Percentiles rank a stretch among this genome's conserved stretches.
phyloP scores from a whole-genome alignment of 2,797 vertebrate species.

The Rhinophrynus dorsalis region DNA sequence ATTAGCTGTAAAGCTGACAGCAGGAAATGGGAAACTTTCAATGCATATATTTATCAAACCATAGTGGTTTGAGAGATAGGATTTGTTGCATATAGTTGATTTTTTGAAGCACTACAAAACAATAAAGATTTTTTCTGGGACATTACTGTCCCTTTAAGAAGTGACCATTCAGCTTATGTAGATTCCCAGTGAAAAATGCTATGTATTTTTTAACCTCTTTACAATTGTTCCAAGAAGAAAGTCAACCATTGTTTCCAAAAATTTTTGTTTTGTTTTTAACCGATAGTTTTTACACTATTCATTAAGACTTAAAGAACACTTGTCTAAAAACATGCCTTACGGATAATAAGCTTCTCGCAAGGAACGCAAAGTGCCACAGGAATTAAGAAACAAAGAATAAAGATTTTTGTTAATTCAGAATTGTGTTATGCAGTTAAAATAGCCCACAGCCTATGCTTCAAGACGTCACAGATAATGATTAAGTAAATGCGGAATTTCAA shows the following conservation, averaged over 20 bases:
- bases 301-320: conserved; percentile 49
- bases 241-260: conserved; percentile 14
- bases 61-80: too few relatives aligned
- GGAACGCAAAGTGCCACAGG: conserved; percentile 45
- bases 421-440: conserved; percentile 49
- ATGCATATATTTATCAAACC: too few relatives aligned
- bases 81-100: too few relatives aligned
- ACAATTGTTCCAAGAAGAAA: conserved; percentile 23
- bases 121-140: too few relatives aligned
- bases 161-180: too few relatives aligned
- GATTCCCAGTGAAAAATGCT: too few relatives aligned
- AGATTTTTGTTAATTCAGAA: conserved; percentile 55
- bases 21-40: too few relatives aligned
- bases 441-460: conserved; percentile 43
- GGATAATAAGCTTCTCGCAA: conserved; percentile 29
- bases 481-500: conserved; percentile 50
- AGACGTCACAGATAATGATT: conserved; percentile 58
- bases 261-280: conserved; percentile 36
- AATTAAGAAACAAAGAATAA: conserved; percentile 51
- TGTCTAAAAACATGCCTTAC: conserved; percentile 46
- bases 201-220: background rate
- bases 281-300: conserved; percentile 23
- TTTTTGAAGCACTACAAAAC: too few relatives aligned
- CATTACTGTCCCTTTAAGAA: too few relatives aligned
- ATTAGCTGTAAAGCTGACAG: too few relatives aligned